A percentile compares a stretch with the other conserved stretches of the same genome.
These are phyloP conservation scores for Trichogramma evanescens DNA, from an alignment of 2,888 invertebrate genomes.

Conservation along the genomic window DNA sequence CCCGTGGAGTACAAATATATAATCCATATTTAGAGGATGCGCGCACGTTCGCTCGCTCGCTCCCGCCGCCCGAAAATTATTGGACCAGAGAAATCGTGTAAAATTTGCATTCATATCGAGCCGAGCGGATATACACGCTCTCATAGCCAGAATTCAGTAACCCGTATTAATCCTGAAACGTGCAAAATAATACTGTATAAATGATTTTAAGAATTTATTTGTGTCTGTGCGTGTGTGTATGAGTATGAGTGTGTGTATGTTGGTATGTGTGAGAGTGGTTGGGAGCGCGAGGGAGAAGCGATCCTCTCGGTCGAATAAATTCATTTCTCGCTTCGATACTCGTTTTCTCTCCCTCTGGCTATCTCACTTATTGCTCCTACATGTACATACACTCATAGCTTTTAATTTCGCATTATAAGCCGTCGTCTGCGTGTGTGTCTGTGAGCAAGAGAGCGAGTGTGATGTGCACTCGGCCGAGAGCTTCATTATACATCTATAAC, in stretches of 20 bases:
- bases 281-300: not conserved
- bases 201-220: conserved; percentile 23
- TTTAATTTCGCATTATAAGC: conserved; percentile 21
- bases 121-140: not conserved
- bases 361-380: not conserved
- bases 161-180: conserved; percentile 18
- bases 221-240: not conserved
- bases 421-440: not conserved
- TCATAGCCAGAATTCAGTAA: no score
- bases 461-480: no score
- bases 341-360: not conserved
- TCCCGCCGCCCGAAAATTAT: conserved; percentile 13
- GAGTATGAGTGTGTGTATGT: no score
- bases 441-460: no score
- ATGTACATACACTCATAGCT: conserved; percentile 3
- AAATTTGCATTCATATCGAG: conserved; percentile 23
- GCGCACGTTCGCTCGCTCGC: no score
- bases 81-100: conserved; percentile 13
- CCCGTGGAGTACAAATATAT: conserved; percentile 15
- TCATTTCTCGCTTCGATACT: conserved; percentile 21
- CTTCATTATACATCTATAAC: no score
- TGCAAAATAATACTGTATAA: conserved; percentile 21
- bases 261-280: no score
- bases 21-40: conserved; percentile 18
- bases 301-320: conserved; percentile 20